These are phyloP conservation scores for Chanos chanos DNA, from an alignment of 2,797 vertebrate species.

Conservation along the genomic window DNA sequence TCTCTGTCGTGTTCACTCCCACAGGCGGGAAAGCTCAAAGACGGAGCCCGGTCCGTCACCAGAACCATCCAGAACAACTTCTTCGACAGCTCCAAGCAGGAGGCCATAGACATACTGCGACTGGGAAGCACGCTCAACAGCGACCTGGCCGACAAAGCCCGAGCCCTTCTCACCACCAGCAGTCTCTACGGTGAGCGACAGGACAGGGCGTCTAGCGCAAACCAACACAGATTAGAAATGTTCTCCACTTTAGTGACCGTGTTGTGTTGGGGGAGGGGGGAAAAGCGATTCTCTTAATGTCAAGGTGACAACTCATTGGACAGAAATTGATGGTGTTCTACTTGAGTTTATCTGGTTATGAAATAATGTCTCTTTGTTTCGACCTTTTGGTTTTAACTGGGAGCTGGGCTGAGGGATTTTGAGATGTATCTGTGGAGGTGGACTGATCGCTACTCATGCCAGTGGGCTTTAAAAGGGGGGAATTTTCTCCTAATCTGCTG, in stretches of 20 bases:
- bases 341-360: too few relatives aligned
- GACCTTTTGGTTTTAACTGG: not conserved
- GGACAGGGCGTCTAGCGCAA: too few relatives aligned
- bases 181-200: slow-evolving; percentile 86
- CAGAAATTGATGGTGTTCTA: too few relatives aligned
- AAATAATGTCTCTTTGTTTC: not conserved
- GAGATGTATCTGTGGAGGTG: not conserved
- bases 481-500: slow-evolving; percentile 28
- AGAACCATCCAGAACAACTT: slow-evolving; percentile 99
- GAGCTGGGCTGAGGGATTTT: not conserved
- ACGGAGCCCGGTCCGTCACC: slow-evolving; percentile 95
- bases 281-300: too few relatives aligned
- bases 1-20: slow-evolving; percentile 9
- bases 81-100: slow-evolving; percentile 98
- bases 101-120: slow-evolving; percentile 95
- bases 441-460: not conserved
- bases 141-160: slow-evolving; percentile 96
- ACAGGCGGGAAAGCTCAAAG: slow-evolving; percentile 96
- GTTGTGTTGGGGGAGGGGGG: too few relatives aligned
- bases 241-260: too few relatives aligned
- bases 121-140: slow-evolving; percentile 98
- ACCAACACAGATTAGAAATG: too few relatives aligned
- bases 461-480: not conserved
- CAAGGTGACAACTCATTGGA: too few relatives aligned
- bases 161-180: slow-evolving; percentile 94